Conservation (phyloP, 2,888 invertebrate genomes). For the Halictus quadricinctus region DNA sequence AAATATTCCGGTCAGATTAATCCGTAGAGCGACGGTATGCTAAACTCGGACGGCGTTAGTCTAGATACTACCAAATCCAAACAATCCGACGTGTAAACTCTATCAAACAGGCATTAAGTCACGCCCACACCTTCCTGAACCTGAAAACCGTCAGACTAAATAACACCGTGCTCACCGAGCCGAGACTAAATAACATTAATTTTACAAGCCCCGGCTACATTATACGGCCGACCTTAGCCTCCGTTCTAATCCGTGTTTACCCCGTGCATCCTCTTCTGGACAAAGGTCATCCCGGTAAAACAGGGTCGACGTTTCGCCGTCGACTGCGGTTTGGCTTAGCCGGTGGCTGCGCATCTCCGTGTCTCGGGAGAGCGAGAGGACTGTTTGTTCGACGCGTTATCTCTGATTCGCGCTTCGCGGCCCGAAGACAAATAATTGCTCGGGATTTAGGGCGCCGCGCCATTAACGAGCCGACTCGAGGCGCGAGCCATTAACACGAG, state of each 20-base stretch:
- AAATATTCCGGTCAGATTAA: neutral
- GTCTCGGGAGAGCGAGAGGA: neutral
- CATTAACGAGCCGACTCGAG: neutral
- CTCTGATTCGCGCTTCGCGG: slow-evolving; percentile 1
- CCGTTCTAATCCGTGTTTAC: slow-evolving; percentile 31
- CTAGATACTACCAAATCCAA: slow-evolving; percentile 8
- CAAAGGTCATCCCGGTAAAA: slow-evolving; percentile 39
- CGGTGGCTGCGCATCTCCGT: neutral
- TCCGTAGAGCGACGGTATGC: neutral
- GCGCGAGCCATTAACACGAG: neutral
- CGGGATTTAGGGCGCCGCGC: slow-evolving; percentile 1
- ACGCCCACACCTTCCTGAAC: slow-evolving; percentile 17
- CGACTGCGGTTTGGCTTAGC: slow-evolving; percentile 5
- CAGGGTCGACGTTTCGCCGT: slow-evolving; percentile 18
- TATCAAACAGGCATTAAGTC: slow-evolving; percentile 12
- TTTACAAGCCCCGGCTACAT: neutral
- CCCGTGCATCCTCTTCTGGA: slow-evolving; percentile 22
- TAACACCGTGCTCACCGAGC: slow-evolving; percentile 14
- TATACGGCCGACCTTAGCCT: neutral
- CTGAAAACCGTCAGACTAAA: slow-evolving; percentile 29
- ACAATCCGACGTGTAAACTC: slow-evolving; percentile 13
- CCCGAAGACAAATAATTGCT: slow-evolving; percentile 29
- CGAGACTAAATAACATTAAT: slow-evolving; percentile 18
- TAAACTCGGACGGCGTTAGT: neutral
- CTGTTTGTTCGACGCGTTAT: slow-evolving; percentile 15